Evolutionary conservation across 2,113 vertebrate genomes (phyloP).

Genomic region (Platanista minor): DNA sequence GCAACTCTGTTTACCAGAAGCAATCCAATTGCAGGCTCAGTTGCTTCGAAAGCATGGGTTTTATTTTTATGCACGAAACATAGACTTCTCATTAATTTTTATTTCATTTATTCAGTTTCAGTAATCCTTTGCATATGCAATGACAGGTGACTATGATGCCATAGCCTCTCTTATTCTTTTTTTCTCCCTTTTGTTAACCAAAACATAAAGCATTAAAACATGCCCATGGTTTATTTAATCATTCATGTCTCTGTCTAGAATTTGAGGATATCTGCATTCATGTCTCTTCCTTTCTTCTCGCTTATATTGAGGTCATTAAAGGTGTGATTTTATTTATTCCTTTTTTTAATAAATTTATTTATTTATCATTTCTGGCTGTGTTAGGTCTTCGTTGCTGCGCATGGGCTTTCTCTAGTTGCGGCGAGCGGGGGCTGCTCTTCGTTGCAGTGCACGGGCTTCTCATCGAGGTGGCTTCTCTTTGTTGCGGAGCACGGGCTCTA

Average conservation of each 20-base stretch:
- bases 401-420: no score
- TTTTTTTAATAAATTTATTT: no score
- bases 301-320: background rate
- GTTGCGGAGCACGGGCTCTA: no score
- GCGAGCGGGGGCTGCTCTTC: no score
- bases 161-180: background rate
- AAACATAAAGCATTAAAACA: background rate
- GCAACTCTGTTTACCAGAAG: background rate
- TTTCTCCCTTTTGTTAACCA: background rate
- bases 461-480: no score
- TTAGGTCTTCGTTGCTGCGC: no score
- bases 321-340: background rate
- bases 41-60: background rate
- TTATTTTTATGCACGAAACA: background rate
- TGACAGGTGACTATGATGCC: background rate
- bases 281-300: background rate
- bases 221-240: background rate
- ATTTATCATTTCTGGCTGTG: no score
- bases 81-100: background rate
- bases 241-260: background rate
- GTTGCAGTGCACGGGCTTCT: no score
- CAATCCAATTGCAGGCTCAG: background rate
- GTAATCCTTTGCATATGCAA: background rate
- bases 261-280: background rate
- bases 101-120: slow-evolving; percentile 30